These are phyloP conservation scores for Melanargia galathea DNA, from an alignment of 2,888 invertebrate species.

Conservation along the genomic window DNA sequence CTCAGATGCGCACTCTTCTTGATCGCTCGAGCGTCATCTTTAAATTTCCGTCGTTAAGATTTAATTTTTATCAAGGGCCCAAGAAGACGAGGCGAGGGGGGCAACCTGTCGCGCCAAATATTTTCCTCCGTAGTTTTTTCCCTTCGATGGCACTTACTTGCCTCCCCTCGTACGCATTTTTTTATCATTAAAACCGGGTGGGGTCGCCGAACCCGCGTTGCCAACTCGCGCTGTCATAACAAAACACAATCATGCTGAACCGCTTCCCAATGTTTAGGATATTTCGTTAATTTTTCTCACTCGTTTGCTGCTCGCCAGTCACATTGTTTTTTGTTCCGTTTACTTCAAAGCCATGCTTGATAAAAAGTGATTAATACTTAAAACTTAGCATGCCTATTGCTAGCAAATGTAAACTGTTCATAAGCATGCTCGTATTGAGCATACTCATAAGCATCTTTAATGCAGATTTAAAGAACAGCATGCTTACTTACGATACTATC, in stretches of 20 bases:
- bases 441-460: too few species aligned
- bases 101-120: conserved; percentile 83
- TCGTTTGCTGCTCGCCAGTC: background rate
- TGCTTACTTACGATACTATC: too few species aligned
- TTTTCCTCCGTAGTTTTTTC: conserved; percentile 82
- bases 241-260: conserved; percentile 74
- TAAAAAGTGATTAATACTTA: too few species aligned
- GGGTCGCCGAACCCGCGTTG: conserved; percentile 80
- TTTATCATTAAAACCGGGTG: conserved; percentile 81
- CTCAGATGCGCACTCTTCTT: conserved; percentile 82
- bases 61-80: conserved; percentile 79
- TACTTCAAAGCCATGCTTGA: background rate
- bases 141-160: conserved; percentile 80
- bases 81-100: conserved; percentile 48
- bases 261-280: conserved; percentile 57
- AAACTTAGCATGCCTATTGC: too few species aligned
- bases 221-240: conserved; percentile 80
- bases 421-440: too few species aligned
- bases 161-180: conserved; percentile 81
- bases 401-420: too few species aligned
- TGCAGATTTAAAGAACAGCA: too few species aligned
- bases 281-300: conserved; percentile 45
- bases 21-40: conserved; percentile 82
- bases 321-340: background rate
- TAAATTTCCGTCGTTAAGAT: conserved; percentile 83